Evolutionary conservation across 2,888 invertebrate species (phyloP), one percentile per base, ranked within the genome.

Genomic region (Muscina levida): DNA sequence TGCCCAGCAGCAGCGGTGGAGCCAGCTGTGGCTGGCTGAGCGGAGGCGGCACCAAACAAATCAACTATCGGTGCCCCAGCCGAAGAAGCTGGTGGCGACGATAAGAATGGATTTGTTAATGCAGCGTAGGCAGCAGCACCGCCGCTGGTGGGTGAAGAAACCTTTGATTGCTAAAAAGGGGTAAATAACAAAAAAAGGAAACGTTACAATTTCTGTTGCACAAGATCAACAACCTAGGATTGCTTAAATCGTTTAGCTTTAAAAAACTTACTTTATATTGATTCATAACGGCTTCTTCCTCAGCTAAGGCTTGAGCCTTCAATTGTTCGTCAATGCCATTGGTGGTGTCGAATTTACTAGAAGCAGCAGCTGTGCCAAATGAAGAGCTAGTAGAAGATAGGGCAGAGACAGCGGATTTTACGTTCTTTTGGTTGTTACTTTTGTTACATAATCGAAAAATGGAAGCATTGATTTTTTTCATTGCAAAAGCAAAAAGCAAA

Each of bases 211-310:
- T n/a, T n/a, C n/a, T n/a, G n/a, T n/a, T n/a, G n/a, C n/a, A n/a
- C n/a, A n/a, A 62, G 44, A 76, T 53, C 75, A 13, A 79, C 67
- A 53, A 53, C 10, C 82, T 48, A 19, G 31, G 75, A 53, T 83
- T 53, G 77, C 17, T 74, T 72, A 44, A 37, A 66, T 42, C n/a
- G n/a, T n/a, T n/a, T n/a, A n/a, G n/a, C n/a, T n/a, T n/a, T n/a
- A n/a, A n/a, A 19, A 44, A 15, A 84, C 85, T 86, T 90, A 97
- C 98, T 95, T 98, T 98, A 90, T 97, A 96, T 91, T 97, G 96
- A 91, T 96, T 97, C 93, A 99, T 95, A 73, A 96, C 96, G 26
- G 97, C 97, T 90, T 98, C 98, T 90, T 99, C 99, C 89, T 99
- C 98, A 31, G 98, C 98, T 79, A 99, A 91, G 46, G 95, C 96